A percentile compares a stretch with the other conserved stretches of the same genome.
Evolutionary conservation across 1,140 invertebrate genomes (phyloP).

Genomic region (Akabosia matsudoensis): DNA sequence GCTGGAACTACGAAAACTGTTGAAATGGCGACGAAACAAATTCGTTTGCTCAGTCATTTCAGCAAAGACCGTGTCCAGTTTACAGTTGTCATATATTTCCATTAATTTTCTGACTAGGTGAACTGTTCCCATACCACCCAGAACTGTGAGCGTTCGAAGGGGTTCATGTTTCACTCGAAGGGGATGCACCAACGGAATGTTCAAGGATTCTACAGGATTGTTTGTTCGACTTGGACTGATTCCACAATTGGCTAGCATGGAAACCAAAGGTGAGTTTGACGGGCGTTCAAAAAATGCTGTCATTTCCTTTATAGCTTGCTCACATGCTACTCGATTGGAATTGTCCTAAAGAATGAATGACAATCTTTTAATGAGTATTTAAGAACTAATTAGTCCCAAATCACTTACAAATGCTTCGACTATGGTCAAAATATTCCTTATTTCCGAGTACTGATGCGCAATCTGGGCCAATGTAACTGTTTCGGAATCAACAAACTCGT

Average conservation of each 20-base stretch:
- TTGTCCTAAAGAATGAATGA: background rate
- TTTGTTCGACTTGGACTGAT: background rate
- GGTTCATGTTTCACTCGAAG: slow-evolving; percentile 40
- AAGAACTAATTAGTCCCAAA: background rate
- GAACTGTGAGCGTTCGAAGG: slow-evolving; percentile 40
- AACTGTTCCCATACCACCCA: slow-evolving; percentile 37
- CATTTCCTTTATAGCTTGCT: too few species aligned
- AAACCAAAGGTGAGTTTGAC: background rate
- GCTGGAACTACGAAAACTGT: background rate
- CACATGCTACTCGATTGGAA: background rate
- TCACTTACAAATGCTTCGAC: background rate
- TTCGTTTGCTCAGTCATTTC: slow-evolving; percentile 35
- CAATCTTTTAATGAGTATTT: background rate
- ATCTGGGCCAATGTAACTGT: slow-evolving; percentile 40
- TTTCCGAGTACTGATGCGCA: slow-evolving; percentile 45
- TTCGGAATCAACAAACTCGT: slow-evolving; percentile 30
- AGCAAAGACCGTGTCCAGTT: slow-evolving; percentile 37
- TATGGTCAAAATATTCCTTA: slow-evolving; percentile 36
- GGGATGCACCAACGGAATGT: slow-evolving; percentile 42
- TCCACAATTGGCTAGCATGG: background rate
- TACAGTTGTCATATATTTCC: slow-evolving; percentile 18
- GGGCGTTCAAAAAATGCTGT: background rate
- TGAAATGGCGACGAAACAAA: slow-evolving; percentile 12
- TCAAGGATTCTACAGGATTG: slow-evolving; percentile 2
- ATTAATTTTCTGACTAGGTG: slow-evolving; percentile 36